phyloP scores from a whole-genome alignment of 2,888 invertebrate species.

The Esperia sulphurella region DNA sequence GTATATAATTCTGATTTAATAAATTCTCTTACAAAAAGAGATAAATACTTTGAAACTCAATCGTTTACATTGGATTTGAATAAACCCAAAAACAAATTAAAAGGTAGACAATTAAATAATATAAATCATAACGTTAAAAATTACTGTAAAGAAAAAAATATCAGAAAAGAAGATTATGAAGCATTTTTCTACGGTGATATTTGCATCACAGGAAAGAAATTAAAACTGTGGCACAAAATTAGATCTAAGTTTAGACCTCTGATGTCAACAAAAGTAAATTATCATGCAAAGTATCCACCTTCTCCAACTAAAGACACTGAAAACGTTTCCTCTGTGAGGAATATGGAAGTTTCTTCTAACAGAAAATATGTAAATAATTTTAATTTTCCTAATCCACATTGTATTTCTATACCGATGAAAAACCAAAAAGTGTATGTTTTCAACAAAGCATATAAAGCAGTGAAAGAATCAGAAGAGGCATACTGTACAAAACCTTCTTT shows the following conservation, averaged over 20 bases:
- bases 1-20: neutral
- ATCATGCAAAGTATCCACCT: neutral
- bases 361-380: neutral
- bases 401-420: neutral
- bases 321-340: neutral
- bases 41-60: neutral
- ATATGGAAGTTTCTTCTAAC: neutral
- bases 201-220: conserved; percentile 16
- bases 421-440: neutral
- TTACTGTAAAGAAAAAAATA: neutral
- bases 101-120: neutral
- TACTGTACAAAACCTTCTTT: neutral
- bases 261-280: neutral
- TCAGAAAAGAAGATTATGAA: neutral
- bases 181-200: conserved; percentile 9
- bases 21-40: neutral
- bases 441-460: neutral
- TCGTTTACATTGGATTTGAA: neutral
- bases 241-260: conserved; percentile 5
- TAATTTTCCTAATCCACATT: neutral
- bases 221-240: conserved; percentile 19
- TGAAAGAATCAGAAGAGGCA: neutral
- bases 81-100: neutral
- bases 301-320: neutral
- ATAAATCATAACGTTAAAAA: neutral